phyloP scores from a whole-genome alignment of 2,888 invertebrate genomes.

The Caenorhabditis zanzibari region DNA sequence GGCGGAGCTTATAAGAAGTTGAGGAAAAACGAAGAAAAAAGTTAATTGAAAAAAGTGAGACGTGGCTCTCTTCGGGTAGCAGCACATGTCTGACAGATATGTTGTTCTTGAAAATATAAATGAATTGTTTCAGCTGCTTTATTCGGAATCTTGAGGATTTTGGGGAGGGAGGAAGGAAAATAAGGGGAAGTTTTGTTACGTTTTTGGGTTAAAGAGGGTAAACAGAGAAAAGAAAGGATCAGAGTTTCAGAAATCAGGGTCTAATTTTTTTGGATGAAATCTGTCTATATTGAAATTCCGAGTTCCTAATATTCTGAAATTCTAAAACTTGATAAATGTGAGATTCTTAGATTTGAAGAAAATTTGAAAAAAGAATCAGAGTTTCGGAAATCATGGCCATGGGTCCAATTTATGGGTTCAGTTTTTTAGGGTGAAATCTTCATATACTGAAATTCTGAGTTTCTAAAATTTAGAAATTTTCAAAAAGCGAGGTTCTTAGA shows the following conservation, averaged over 20 bases:
- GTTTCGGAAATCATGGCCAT: too few species aligned
- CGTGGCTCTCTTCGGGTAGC: not conserved
- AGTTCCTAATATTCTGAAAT: not conserved
- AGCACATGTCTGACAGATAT: constrained; percentile 32
- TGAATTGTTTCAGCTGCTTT: constrained; percentile 34
- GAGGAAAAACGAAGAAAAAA: constrained; percentile 19
- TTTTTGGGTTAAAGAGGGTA: not conserved
- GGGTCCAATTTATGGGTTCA: too few species aligned
- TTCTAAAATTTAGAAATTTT: too few species aligned
- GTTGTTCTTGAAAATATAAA: constrained; percentile 1
- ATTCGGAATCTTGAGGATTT: not conserved
- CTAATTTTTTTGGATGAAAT: too few species aligned
- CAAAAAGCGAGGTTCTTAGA: too few species aligned
- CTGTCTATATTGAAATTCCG: not conserved
- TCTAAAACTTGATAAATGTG: too few species aligned
- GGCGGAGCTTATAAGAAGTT: constrained; percentile 9
- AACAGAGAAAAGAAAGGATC: not conserved
- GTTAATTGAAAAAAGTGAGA: constrained; percentile 45
- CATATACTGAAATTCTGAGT: too few species aligned
- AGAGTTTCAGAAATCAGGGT: constrained; percentile 6
- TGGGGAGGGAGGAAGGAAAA: not conserved
- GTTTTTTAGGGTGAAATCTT: too few species aligned
- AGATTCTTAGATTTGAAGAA: too few species aligned
- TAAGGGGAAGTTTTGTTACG: not conserved
- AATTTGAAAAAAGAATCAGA: too few species aligned